phyloP scores from a whole-genome alignment of 2,888 invertebrate genomes.

The Trisateles emortualis region DNA sequence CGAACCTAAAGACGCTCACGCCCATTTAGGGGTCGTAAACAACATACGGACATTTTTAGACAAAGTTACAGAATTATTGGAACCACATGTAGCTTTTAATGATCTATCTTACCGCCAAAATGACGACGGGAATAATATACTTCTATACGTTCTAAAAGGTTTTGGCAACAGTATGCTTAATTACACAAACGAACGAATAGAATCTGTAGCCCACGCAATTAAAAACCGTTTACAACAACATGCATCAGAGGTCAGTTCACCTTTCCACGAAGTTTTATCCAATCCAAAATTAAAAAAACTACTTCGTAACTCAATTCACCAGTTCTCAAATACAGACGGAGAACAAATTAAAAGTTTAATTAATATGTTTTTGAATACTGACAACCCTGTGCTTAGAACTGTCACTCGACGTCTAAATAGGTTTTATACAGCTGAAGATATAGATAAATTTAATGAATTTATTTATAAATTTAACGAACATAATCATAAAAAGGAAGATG shows the following conservation, averaged over 20 bases:
- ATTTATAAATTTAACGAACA: not conserved
- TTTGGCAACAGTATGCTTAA: slow-evolving; percentile 1
- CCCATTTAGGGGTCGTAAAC: slow-evolving; percentile 14
- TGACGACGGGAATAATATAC: not conserved
- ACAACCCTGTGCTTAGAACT: slow-evolving; percentile 2
- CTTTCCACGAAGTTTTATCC: not conserved
- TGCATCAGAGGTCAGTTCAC: not conserved
- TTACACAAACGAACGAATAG: not conserved
- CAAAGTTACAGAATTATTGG: slow-evolving; percentile 13
- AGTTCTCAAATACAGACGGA: not conserved
- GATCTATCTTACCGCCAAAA: not conserved
- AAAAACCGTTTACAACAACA: not conserved
- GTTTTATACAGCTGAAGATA: slow-evolving; percentile 1
- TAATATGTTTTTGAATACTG: not conserved
- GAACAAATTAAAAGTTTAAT: not conserved
- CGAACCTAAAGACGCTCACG: slow-evolving; percentile 24
- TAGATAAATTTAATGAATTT: not conserved
- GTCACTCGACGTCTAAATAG: not conserved
- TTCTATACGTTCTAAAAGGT: not conserved
- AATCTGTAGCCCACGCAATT: not conserved
- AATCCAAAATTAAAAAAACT: slow-evolving; percentile 5
- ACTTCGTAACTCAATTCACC: not conserved
- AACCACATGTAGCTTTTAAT: not conserved
- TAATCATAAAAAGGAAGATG: not conserved
- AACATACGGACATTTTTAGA: slow-evolving; percentile 25